These are phyloP conservation scores for Hipparchia sbordonii DNA, from an alignment of 2,888 invertebrate species.

Conservation along the genomic window DNA sequence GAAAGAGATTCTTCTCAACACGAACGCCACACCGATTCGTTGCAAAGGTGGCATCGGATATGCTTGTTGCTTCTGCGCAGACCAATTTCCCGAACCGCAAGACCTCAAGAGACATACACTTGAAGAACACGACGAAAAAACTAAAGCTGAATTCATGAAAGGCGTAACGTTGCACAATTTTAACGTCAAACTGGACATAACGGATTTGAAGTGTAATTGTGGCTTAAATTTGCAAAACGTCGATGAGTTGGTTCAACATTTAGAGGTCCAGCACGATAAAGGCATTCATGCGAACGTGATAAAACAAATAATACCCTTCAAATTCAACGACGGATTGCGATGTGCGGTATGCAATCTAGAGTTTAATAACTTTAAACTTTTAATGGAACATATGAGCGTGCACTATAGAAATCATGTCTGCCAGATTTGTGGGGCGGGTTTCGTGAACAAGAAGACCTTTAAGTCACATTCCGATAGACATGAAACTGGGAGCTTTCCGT, in stretches of 20 bases:
- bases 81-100: constrained; percentile 55
- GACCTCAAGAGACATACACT: constrained; percentile 59
- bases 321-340: constrained; percentile 47
- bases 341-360: constrained; percentile 50
- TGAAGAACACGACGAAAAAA: constrained; percentile 50
- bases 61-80: constrained; percentile 63
- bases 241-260: constrained; percentile 49
- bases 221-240: constrained; percentile 39
- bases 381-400: constrained; percentile 64
- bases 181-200: constrained; percentile 45
- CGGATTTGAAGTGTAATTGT: constrained; percentile 42
- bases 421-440: constrained; percentile 73
- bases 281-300: constrained; percentile 47
- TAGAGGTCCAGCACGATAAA: constrained; percentile 48
- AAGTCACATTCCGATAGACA: constrained; percentile 57
- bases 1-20: constrained; percentile 48
- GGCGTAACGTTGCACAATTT: constrained; percentile 36
- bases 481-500: constrained; percentile 56
- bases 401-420: constrained; percentile 74
- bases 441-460: constrained; percentile 58
- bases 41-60: constrained; percentile 55
- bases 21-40: constrained; percentile 66
- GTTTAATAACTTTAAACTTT: constrained; percentile 39
- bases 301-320: constrained; percentile 55
- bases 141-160: constrained; percentile 52